A percentile compares a stretch with the other conserved stretches of the same genome.
phyloP scores from a whole-genome alignment of 2,888 invertebrate species.

The Troglohyphantes excavatus region DNA sequence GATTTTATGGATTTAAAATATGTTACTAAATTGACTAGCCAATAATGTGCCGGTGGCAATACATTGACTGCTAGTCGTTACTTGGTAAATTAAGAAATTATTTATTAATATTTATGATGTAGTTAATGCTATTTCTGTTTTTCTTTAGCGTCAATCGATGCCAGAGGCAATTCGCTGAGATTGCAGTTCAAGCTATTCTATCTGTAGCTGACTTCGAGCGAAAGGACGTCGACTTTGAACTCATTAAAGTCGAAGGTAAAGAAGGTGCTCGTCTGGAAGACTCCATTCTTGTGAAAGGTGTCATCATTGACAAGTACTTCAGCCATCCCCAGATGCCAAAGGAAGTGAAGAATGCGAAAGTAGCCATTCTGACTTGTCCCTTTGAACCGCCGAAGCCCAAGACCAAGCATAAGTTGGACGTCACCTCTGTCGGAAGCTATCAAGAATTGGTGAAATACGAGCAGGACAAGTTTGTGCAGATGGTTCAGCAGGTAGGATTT shows the following conservation, averaged over 20 bases:
- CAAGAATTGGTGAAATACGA: slow-evolving; percentile 95
- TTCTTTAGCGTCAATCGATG: slow-evolving; percentile 92
- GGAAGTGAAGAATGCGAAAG: slow-evolving; percentile 90
- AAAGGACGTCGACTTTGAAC: slow-evolving; percentile 98
- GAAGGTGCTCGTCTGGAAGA: slow-evolving; percentile 98
- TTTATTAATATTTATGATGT: too few relatives aligned
- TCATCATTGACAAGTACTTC: slow-evolving; percentile 99
- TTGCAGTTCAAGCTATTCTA: slow-evolving; percentile 98
- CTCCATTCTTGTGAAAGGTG: slow-evolving; percentile 96
- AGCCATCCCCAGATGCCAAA: slow-evolving; percentile 99
- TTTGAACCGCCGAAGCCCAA: slow-evolving; percentile 99
- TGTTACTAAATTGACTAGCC: too few relatives aligned
- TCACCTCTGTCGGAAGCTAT: slow-evolving; percentile 97
- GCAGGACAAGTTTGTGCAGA: slow-evolving; percentile 95
- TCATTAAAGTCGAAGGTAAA: slow-evolving; percentile 99
- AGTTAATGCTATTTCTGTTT: too few relatives aligned
- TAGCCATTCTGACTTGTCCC: slow-evolving; percentile 99
- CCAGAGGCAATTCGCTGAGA: slow-evolving; percentile 98
- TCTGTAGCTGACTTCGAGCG: slow-evolving; percentile 97
- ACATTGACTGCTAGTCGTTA: too few relatives aligned
- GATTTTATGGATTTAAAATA: too few relatives aligned
- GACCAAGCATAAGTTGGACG: slow-evolving; percentile 99
- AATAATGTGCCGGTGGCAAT: too few relatives aligned
- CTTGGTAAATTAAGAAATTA: too few relatives aligned
- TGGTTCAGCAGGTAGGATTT: slow-evolving; percentile 88